Evolutionary conservation across 2,797 vertebrate genomes (phyloP), one percentile per base, ranked within the genome.

Genomic region (Gambelia wislizenii): DNA sequence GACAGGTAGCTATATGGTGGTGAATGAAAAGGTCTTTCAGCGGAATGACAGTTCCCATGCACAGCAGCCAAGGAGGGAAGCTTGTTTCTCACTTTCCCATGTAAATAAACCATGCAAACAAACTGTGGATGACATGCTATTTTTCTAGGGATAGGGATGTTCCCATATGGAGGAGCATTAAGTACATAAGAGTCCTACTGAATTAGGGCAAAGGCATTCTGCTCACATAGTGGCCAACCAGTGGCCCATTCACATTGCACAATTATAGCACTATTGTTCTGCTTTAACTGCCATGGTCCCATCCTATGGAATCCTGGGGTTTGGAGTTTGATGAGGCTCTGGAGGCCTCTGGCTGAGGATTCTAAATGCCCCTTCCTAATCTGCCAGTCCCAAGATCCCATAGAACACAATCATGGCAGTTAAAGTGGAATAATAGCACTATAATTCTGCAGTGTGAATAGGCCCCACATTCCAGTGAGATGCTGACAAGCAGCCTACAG

Each of bases 1-100:
- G 5, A 0, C 39, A 36, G 72, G 89, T 91, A 88, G 3, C 64
- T 75, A 25, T 90, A 89, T 39, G 79, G 82, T 84, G 87, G 88
- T 86, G 90, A 90, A 80, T 92, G 89, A 69, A 2, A 59, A 59
- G 56, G 56, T 1, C 5, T 59, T 22, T 5, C 56, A 59, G 56
- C 56, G 22, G 56, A 59, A 59, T 22, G 5, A 59, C 18, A 13
- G 6, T 59, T 85, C 52, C 59, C 54, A 27, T 30, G 1, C 27
- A 18, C 20, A 74, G 9, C 30, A 82, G 18, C 14, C 13, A 42
- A 87, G 27, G 27, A 47, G 13, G 14, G 5, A 52, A 52, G 67
- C 20, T 22, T 74, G 20, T 74, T 76, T 36, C 72, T 61, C 13
- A n/a, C n/a, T 79, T 16, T 47, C 47, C n/a, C 14, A 7, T 3